phyloP scores from a whole-genome alignment of 2,888 invertebrate genomes.

The Colostygia pectinataria region DNA sequence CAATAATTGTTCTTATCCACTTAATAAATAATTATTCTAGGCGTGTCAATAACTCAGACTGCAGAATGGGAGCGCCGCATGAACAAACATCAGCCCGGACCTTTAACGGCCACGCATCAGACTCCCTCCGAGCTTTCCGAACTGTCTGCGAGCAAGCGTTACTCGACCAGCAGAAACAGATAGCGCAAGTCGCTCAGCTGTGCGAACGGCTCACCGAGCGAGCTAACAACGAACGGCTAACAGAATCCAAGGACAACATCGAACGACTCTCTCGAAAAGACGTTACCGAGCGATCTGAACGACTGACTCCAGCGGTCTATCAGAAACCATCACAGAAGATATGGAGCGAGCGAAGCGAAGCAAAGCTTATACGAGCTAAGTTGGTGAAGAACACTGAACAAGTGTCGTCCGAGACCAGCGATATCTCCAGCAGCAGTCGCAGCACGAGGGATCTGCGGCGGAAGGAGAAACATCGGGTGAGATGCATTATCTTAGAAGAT shows the following conservation, averaged over 20 bases:
- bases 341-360: neutral
- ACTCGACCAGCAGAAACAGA: conserved; percentile 60
- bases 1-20: too few relatives aligned
- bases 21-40: conserved; percentile 15
- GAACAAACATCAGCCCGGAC: conserved; percentile 21
- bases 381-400: neutral
- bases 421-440: conserved; percentile 51
- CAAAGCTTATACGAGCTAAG: neutral
- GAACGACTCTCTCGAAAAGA: neutral
- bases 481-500: too few relatives aligned
- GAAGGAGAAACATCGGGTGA: conserved; percentile 50
- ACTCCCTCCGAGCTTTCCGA: conserved; percentile 58
- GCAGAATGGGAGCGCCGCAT: conserved; percentile 26
- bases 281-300: neutral
- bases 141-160: conserved; percentile 58
- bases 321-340: conserved; percentile 1
- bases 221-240: conserved; percentile 6
- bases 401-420: conserved; percentile 42
- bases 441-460: conserved; percentile 39
- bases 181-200: conserved; percentile 60
- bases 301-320: neutral
- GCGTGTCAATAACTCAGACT: conserved; percentile 20
- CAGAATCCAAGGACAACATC: neutral
- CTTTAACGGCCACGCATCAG: conserved; percentile 25
- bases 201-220: conserved; percentile 58